phyloP scores from a whole-genome alignment of 1,140 invertebrate genomes.

The Manduca sexta region DNA sequence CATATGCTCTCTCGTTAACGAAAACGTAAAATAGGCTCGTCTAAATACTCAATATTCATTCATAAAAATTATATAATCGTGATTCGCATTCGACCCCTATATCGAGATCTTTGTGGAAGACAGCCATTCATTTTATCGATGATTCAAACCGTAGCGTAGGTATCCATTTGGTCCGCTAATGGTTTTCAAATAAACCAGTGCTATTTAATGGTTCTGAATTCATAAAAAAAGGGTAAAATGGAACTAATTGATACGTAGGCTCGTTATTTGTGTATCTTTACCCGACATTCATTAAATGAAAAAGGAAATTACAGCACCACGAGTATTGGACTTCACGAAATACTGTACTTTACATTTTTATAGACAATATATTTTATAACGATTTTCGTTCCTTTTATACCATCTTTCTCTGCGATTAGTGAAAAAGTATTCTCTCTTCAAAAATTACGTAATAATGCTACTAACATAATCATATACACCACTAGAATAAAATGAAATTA shows the following conservation, averaged over 20 bases:
- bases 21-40: too few species aligned
- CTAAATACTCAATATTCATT: too few species aligned
- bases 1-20: too few species aligned
- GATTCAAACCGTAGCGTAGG: conserved; percentile 33
- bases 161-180: conserved; percentile 37
- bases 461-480: too few species aligned
- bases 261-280: conserved; percentile 14
- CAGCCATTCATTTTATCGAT: conserved; percentile 38
- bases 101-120: conserved; percentile 29
- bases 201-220: conserved; percentile 30
- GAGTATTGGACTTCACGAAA: neutral
- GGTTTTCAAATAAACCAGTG: conserved; percentile 46
- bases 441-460: too few species aligned
- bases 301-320: neutral
- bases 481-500: too few species aligned
- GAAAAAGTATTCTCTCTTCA: too few species aligned
- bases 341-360: too few species aligned
- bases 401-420: too few species aligned
- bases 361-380: too few species aligned
- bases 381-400: too few species aligned
- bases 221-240: conserved; percentile 32
- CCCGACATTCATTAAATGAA: too few species aligned
- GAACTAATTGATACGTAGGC: conserved; percentile 31
- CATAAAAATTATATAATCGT: conserved; percentile 4
- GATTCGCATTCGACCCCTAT: conserved; percentile 15